A percentile compares a stretch with the other conserved stretches of the same genome.
These are phyloP conservation scores for Dipodomys merriami DNA, from an alignment of 2,113 vertebrate genomes.

Conservation along the genomic window DNA sequence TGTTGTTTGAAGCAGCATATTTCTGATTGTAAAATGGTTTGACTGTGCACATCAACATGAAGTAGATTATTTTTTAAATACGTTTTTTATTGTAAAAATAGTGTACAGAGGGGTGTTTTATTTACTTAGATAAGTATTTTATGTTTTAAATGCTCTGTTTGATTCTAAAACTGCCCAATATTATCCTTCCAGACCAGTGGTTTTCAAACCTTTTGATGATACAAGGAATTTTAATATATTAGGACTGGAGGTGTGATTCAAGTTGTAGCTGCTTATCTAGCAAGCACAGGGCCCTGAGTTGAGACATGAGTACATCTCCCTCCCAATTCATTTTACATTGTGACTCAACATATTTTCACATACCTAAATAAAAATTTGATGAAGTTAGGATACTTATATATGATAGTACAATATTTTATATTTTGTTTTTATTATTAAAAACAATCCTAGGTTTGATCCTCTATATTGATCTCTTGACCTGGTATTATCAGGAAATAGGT, in stretches of 20 bases:
- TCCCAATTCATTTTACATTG: constrained; percentile 41
- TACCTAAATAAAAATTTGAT: constrained; percentile 14
- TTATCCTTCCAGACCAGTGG: constrained; percentile 3
- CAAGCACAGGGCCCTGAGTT: no score
- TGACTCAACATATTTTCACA: constrained; percentile 24
- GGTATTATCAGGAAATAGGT: background rate
- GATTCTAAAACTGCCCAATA: background rate
- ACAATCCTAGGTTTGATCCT: background rate
- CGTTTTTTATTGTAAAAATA: no score
- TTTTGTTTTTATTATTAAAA: background rate
- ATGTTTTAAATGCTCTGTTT: constrained; percentile 30
- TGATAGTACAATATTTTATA: constrained; percentile 36
- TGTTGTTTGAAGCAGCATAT: constrained; percentile 25
- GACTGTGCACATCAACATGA: background rate
- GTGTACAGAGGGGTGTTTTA: background rate
- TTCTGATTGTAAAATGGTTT: constrained; percentile 30
- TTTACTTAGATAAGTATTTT: constrained; percentile 44
- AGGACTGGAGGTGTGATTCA: no score
- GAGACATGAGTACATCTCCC: no score
- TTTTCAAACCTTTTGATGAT: constrained; percentile 35
- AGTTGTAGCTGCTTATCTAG: no score
- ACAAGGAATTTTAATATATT: background rate
- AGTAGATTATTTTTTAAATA: background rate
- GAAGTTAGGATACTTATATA: constrained; percentile 20
- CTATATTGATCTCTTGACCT: constrained; percentile 38